These are phyloP conservation scores for Molossus alvarezi DNA, from an alignment of 2,797 vertebrate species.

Conservation along the genomic window DNA sequence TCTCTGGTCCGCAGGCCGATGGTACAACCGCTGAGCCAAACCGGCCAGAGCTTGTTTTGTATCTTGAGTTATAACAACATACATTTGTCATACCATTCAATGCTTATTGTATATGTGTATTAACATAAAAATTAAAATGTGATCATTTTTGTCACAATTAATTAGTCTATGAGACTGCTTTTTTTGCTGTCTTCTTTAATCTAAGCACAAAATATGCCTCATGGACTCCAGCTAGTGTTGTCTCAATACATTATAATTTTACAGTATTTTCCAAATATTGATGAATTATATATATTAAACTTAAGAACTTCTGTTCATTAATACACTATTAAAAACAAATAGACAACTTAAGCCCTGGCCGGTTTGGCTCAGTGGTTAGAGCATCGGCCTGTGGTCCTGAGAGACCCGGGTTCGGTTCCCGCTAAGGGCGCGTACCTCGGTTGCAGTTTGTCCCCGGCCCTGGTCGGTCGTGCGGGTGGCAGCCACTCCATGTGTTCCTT, in stretches of 20 bases:
- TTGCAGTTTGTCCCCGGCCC: too few species aligned
- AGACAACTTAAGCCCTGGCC: too few species aligned
- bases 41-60: background rate
- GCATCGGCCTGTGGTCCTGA: too few species aligned
- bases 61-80: constrained; percentile 36
- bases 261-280: constrained; percentile 33
- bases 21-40: too few species aligned
- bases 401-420: too few species aligned
- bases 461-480: too few species aligned
- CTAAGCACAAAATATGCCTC: constrained; percentile 45
- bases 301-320: constrained; percentile 19
- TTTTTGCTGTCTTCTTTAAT: constrained; percentile 52
- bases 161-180: constrained; percentile 14
- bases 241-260: constrained; percentile 1
- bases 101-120: background rate
- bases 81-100: background rate
- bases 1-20: too few species aligned
- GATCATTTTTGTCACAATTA: constrained; percentile 20
- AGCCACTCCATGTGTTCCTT: too few species aligned
- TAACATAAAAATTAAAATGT: constrained; percentile 16
- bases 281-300: background rate
- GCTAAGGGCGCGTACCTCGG: too few species aligned
- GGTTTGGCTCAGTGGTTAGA: too few species aligned
- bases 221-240: constrained; percentile 4
- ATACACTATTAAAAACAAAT: background rate